A percentile compares a stretch with the other conserved stretches of the same genome.
These are phyloP conservation scores for Gymnoscopelus microlampas DNA, from an alignment of 2,797 vertebrate genomes.

Conservation along the genomic window DNA sequence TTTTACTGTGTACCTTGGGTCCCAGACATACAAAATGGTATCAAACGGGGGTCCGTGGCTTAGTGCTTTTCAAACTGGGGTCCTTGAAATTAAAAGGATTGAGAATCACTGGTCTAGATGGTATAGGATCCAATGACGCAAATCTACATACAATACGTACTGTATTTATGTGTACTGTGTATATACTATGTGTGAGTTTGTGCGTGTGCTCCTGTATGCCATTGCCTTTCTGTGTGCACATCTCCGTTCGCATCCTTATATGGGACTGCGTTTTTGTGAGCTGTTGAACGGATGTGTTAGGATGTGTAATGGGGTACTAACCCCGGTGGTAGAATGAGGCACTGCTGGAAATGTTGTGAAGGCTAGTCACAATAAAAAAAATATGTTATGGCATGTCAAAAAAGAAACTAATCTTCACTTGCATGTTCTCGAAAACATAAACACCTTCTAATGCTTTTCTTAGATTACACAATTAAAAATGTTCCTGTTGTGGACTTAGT, in stretches of 20 bases:
- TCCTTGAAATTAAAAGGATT: too few relatives aligned
- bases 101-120: too few relatives aligned
- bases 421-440: background rate
- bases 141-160: too few relatives aligned
- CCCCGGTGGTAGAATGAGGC: conserved; percentile 17
- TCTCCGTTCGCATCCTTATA: conserved; percentile 16
- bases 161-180: background rate
- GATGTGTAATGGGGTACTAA: conserved; percentile 4
- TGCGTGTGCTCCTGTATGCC: conserved; percentile 1
- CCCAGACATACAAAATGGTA: too few relatives aligned
- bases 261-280: conserved; percentile 16
- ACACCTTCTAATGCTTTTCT: background rate
- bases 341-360: conserved; percentile 31
- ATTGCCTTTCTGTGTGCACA: background rate
- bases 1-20: too few relatives aligned
- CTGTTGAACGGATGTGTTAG: background rate
- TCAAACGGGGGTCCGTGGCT: too few relatives aligned
- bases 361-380: background rate
- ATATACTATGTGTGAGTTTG: background rate
- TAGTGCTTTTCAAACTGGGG: too few relatives aligned
- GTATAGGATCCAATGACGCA: too few relatives aligned
- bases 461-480: conserved; percentile 1
- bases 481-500: conserved; percentile 23
- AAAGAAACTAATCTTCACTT: conserved; percentile 19
- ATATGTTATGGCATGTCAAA: conserved; percentile 18